Percentiles rank a stretch among this genome's conserved stretches.
Conservation (phyloP, 2,797 vertebrate genomes). For the Chelidonichthys spinosus region DNA sequence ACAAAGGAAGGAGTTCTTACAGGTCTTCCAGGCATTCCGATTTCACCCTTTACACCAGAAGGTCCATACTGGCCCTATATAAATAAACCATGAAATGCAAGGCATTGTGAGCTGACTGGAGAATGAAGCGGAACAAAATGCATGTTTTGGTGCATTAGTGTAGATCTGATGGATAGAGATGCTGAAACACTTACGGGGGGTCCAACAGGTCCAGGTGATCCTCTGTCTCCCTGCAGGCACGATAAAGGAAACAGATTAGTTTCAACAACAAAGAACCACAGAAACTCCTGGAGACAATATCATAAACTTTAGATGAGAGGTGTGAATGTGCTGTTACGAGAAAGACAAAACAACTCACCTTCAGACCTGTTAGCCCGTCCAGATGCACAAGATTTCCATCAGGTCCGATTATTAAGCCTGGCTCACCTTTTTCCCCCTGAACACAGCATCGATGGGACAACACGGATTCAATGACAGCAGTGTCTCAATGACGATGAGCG, state of each 20-base stretch:
- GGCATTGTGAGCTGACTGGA: background rate
- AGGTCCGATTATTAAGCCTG: constrained; percentile 84
- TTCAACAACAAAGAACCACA: background rate
- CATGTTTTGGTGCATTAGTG: background rate
- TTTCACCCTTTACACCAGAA: constrained; percentile 92
- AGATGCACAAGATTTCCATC: constrained; percentile 83
- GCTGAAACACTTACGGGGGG: constrained; percentile 76
- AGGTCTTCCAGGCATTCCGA: constrained; percentile 96
- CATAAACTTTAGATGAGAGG: background rate
- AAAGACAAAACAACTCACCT: constrained; percentile 66
- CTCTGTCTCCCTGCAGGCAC: constrained; percentile 79
- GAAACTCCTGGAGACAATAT: background rate
- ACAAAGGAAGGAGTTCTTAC: constrained; percentile 82
- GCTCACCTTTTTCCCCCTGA: constrained; percentile 96
- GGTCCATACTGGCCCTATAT: constrained; percentile 80
- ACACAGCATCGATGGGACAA: constrained; percentile 15
- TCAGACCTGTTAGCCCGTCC: constrained; percentile 67
- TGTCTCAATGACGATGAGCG: background rate
- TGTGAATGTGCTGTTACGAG: background rate
- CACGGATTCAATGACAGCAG: background rate
- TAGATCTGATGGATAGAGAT: background rate
- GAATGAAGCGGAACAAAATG: background rate
- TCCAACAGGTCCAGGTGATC: constrained; percentile 79
- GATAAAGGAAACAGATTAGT: background rate
- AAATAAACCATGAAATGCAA: constrained; percentile 19